Evolutionary conservation across 1,140 invertebrate genomes (phyloP).

Genomic region (Ceratitis capitata): DNA sequence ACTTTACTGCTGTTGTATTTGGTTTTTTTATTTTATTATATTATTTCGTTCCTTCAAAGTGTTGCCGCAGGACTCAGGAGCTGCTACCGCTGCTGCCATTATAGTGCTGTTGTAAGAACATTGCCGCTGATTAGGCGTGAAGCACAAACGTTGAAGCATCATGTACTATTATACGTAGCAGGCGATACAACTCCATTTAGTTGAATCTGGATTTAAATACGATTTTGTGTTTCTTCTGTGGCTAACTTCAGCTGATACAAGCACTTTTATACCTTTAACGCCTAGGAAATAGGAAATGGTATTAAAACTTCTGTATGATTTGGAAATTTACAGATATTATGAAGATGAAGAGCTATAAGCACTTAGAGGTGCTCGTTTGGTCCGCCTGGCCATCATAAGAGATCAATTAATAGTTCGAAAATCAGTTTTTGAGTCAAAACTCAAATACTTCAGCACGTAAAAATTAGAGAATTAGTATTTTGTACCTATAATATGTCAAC

Average conservation of each 20-base stretch:
- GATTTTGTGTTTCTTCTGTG: not conserved
- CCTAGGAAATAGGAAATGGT: too few species aligned
- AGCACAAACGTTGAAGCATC: not conserved
- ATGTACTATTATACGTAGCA: not conserved
- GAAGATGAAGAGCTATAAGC: too few species aligned
- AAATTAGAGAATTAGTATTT: too few species aligned
- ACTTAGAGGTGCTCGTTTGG: too few species aligned
- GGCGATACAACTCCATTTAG: conserved; percentile 9
- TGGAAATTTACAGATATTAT: too few species aligned
- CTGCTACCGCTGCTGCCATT: not conserved
- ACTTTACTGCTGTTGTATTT: not conserved
- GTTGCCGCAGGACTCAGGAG: conserved; percentile 23
- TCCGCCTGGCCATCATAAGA: too few species aligned
- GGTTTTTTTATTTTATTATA: not conserved
- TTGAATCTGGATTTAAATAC: not conserved
- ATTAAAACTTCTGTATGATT: too few species aligned
- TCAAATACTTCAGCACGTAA: too few species aligned
- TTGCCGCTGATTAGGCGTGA: conserved; percentile 26
- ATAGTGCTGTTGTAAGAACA: not conserved
- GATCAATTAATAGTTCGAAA: too few species aligned
- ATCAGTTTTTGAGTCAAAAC: too few species aligned
- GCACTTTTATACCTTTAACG: too few species aligned
- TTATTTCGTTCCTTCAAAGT: not conserved
- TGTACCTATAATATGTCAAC: too few species aligned
- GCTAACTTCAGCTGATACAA: not conserved